Conservation (phyloP, 2,888 invertebrate genomes). For the Cecidostiba fungosa region DNA sequence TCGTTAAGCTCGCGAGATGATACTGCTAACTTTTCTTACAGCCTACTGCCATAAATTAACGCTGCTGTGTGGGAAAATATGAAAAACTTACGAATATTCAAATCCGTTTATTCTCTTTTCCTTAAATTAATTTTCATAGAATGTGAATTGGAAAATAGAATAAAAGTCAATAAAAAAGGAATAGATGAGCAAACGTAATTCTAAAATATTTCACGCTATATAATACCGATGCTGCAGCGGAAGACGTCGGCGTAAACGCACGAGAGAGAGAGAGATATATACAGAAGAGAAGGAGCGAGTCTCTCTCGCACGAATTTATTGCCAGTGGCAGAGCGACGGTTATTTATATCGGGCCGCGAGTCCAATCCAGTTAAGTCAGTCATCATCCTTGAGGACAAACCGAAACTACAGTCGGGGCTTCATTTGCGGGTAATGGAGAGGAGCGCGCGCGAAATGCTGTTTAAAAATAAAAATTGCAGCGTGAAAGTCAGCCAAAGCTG, state of each 20-base stretch:
- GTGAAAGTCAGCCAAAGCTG: constrained; percentile 18
- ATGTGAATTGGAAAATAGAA: not conserved
- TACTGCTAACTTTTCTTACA: not conserved
- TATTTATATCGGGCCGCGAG: constrained; percentile 71
- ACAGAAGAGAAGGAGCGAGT: too few relatives aligned
- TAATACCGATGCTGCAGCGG: not conserved
- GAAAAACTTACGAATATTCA: not conserved
- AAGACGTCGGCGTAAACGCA: not conserved
- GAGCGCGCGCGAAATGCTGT: not conserved
- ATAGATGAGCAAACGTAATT: not conserved
- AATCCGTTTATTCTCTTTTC: not conserved
- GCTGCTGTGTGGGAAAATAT: not conserved
- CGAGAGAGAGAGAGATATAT: not conserved
- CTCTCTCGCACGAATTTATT: constrained; percentile 66
- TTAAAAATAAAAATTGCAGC: constrained; percentile 51
- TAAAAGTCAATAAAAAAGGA: not conserved
- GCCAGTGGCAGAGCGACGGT: constrained; percentile 68
- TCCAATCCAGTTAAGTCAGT: constrained; percentile 72
- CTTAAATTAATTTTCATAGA: not conserved
- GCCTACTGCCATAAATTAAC: not conserved
- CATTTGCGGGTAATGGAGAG: constrained; percentile 8
- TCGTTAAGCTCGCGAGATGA: constrained; percentile 40
- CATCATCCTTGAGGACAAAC: constrained; percentile 66
- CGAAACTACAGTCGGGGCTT: constrained; percentile 26
- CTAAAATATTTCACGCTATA: not conserved